Conservation (phyloP, 1,140 invertebrate genomes). For the Macrobrachium nipponense region DNA sequence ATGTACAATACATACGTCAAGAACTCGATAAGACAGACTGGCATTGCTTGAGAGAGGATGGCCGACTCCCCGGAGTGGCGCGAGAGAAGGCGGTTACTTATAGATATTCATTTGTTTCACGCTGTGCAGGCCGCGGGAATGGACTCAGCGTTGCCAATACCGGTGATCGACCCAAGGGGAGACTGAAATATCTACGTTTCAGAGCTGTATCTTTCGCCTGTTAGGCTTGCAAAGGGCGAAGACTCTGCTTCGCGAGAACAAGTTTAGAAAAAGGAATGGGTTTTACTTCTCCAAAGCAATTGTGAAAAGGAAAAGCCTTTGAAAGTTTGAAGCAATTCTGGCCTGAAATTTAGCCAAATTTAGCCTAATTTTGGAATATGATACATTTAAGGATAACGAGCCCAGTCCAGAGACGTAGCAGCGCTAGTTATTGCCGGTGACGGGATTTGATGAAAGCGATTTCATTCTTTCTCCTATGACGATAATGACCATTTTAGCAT, state of each 20-base stretch:
- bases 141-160: constrained; percentile 48
- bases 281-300: no score
- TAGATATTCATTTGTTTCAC: constrained; percentile 60
- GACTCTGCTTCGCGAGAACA: background rate
- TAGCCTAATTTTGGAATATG: no score
- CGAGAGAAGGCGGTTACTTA: constrained; percentile 56
- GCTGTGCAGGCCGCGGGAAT: constrained; percentile 54
- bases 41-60: constrained; percentile 15
- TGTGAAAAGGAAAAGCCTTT: background rate
- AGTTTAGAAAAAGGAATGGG: background rate
- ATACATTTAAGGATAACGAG: no score
- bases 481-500: no score
- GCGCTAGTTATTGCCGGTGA: no score
- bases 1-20: background rate
- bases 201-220: no score
- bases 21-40: constrained; percentile 13
- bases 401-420: no score
- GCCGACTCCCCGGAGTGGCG: constrained; percentile 22
- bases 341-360: no score
- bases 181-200: background rate
- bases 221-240: no score
- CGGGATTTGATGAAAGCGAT: no score
- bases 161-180: constrained; percentile 25
- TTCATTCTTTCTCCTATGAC: no score
- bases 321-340: no score